phyloP scores from a whole-genome alignment of 2,888 invertebrate genomes.

The Frankliniella fusca region DNA sequence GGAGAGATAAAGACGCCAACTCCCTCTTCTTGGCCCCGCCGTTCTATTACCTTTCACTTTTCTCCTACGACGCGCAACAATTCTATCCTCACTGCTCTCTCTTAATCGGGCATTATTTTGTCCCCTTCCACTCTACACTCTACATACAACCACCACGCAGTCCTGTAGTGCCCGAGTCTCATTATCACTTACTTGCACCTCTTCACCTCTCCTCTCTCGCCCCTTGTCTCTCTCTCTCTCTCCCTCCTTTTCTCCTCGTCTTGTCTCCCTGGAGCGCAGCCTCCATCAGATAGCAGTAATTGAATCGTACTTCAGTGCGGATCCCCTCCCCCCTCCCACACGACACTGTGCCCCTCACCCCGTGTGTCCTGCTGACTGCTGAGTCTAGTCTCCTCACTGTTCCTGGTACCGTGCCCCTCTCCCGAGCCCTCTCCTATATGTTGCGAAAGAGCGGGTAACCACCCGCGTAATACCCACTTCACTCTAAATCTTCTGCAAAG shows the following conservation, averaged over 20 bases:
- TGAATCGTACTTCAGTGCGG: constrained; percentile 16
- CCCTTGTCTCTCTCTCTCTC: not conserved
- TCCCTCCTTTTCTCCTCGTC: not conserved
- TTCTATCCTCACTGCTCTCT: no score
- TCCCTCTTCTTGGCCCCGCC: no score
- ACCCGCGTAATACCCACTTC: no score
- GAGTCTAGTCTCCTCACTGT: not conserved
- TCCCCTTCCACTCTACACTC: not conserved
- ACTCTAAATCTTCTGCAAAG: no score
- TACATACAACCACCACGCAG: no score
- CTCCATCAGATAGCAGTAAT: constrained; percentile 20
- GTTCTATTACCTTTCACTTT: no score
- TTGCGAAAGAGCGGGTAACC: no score
- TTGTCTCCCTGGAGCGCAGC: not conserved
- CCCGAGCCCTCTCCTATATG: no score
- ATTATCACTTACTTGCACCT: not conserved
- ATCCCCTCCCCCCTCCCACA: not conserved
- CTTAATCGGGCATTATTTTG: no score
- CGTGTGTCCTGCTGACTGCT: not conserved
- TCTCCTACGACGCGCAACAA: no score
- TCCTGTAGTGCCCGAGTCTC: not conserved
- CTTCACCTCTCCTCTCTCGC: not conserved
- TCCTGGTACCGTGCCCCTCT: no score
- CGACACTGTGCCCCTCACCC: not conserved
- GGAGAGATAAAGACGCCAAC: no score